Evolutionary conservation across 2,888 invertebrate species (phyloP).

Genomic region (Cacoxenus indagator): DNA sequence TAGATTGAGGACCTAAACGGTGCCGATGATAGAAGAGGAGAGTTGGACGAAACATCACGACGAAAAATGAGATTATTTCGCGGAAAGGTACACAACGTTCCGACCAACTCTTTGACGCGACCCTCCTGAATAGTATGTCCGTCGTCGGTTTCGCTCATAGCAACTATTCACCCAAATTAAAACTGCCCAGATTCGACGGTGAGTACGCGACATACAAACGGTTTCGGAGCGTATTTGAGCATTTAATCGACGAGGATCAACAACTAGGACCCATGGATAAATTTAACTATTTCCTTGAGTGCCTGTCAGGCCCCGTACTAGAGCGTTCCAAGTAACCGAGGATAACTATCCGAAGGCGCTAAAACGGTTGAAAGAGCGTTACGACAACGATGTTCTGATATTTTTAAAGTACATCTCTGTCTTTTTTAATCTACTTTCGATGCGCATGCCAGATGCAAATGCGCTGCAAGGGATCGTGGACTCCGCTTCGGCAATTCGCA

Average conservation of each 20-base stretch:
- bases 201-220: slow-evolving; percentile 23
- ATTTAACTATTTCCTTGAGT: too few relatives aligned
- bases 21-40: background rate
- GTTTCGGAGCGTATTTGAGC: too few relatives aligned
- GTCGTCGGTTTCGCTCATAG: background rate
- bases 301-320: slow-evolving; percentile 1
- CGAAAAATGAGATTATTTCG: background rate
- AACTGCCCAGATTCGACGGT: slow-evolving; percentile 17
- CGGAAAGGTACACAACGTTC: background rate
- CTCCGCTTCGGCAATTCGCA: background rate
- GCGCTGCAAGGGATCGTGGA: background rate
- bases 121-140: too few relatives aligned
- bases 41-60: background rate
- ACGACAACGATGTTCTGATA: too few relatives aligned
- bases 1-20: too few relatives aligned
- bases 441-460: too few relatives aligned
- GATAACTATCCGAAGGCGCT: slow-evolving; percentile 23
- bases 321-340: slow-evolving; percentile 20
- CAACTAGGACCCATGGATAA: too few relatives aligned
- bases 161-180: background rate
- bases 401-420: too few relatives aligned
- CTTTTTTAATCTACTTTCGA: too few relatives aligned
- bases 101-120: background rate
- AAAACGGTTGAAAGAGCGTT: too few relatives aligned
- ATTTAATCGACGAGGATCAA: too few relatives aligned